A percentile compares a stretch with the other conserved stretches of the same genome.
Conservation (phyloP, 2,113 vertebrate species). For the Larimichthys polyactis region DNA sequence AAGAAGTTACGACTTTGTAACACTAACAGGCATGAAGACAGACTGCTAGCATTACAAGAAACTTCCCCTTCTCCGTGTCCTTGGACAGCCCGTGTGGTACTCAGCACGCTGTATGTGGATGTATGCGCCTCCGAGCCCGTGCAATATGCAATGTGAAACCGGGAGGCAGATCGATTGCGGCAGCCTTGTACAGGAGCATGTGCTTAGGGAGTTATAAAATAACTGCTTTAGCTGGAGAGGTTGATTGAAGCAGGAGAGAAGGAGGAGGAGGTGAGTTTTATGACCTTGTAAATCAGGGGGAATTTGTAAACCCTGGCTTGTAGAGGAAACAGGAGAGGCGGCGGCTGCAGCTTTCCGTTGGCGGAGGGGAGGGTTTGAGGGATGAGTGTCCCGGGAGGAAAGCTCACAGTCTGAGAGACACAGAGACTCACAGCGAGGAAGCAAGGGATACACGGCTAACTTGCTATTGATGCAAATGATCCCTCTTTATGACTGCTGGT, state of each 20-base stretch:
- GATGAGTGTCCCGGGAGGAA: conserved; percentile 20
- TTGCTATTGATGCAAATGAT: not conserved
- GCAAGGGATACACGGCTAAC: not conserved
- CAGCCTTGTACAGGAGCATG: conserved; percentile 30
- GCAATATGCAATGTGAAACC: conserved; percentile 27
- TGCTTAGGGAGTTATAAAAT: conserved; percentile 57
- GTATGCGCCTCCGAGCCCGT: not conserved
- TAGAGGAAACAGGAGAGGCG: conserved; percentile 59
- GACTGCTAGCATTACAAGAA: not conserved
- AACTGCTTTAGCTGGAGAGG: conserved; percentile 56
- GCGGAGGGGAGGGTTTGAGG: conserved; percentile 31
- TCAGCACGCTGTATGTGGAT: not conserved
- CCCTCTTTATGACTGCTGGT: not conserved
- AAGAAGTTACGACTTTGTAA: conserved; percentile 7
- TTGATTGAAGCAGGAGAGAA: conserved; percentile 56
- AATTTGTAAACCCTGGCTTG: conserved; percentile 71
- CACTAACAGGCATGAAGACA: conserved; percentile 1
- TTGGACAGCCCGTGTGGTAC: not conserved
- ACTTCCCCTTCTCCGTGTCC: not conserved
- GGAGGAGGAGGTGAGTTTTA: conserved; percentile 60
- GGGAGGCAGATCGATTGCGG: conserved; percentile 44
- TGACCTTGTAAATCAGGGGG: conserved; percentile 76
- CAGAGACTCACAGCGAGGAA: not conserved
- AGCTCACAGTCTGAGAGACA: conserved; percentile 2
- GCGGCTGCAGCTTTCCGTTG: conserved; percentile 33